Evolutionary conservation across 1,140 invertebrate species (phyloP).

Genomic region (Rhagoletis pomonella): DNA sequence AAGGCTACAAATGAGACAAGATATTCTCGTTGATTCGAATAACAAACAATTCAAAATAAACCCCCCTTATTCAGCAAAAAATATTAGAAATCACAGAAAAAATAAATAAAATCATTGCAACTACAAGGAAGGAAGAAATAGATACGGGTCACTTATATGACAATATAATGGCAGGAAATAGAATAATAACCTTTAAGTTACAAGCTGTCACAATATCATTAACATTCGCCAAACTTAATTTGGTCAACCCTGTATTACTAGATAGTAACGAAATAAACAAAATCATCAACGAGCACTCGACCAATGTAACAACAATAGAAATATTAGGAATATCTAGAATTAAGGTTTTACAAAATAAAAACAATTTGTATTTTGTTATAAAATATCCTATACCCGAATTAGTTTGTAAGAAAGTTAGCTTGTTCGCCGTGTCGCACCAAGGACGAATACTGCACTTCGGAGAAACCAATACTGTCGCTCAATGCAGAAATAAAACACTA

Average conservation of each 20-base stretch:
- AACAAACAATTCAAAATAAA: constrained; percentile 4
- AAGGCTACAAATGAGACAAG: not conserved
- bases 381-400: not conserved
- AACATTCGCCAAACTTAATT: constrained; percentile 6
- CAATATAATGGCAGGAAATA: constrained; percentile 4
- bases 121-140: not conserved
- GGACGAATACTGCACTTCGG: not conserved
- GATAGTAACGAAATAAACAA: not conserved
- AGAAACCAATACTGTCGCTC: not conserved
- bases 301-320: constrained; percentile 9
- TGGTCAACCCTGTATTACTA: not conserved
- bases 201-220: constrained; percentile 16
- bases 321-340: not conserved
- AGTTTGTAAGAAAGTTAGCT: not conserved
- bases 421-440: not conserved
- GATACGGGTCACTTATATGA: constrained; percentile 6
- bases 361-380: not conserved
- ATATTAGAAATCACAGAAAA: not conserved
- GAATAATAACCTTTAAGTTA: not conserved
- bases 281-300: not conserved
- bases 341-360: not conserved
- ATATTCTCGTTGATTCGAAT: not conserved
- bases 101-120: too few relatives aligned
- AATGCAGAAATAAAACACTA: not conserved
- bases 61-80: not conserved